Base-by-base conservation (phyloP, 1,140 invertebrate species). In the Drosophila aff. region DNA sequence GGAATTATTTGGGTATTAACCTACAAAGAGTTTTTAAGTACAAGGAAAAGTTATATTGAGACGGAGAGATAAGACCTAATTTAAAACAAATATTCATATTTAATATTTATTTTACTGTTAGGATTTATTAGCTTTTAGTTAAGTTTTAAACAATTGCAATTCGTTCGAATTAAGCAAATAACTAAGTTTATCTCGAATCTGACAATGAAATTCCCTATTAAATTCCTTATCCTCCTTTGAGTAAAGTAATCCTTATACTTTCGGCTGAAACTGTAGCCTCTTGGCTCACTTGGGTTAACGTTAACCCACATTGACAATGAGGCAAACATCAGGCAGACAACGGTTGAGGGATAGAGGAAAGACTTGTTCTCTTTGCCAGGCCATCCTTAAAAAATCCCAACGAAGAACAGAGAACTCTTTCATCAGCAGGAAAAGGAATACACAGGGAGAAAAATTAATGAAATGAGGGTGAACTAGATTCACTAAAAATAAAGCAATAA, bases 301-400 rank as follows among this genome's bases (percentile, higher is more conserved):
- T 40, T 89, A 90, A 90, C 85, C 85, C 81, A 90, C 81, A 85
- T 90, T 79, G 85, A 85, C 79, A 90, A 89, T 83, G 67, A 57
- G 65, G 61, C 63, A 36, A 46, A 62, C 59, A 58, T 49, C 47
- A 49, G 23, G 62, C 50, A 75, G 28, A 47, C 55, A 66, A 47
- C 28, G 26, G 58, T 18, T 7, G 21, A 46, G 31, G 23, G 41
- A 60, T 31, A 18, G 40, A 41, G 64, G 21, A 36, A 38, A 50
- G 47, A 75, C 40, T 55, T 41, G 40, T 68, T 55, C 28, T 31
- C 67, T 28, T 36, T 55, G 31, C 43, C 50, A 15, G 38, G n/a
- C 28, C 43, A 73, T 72, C 69, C 69, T 60, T 73, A 59, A 73
- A 73, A 73, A 72, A 41, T 72, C 53, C 69, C 16, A 67, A 57